Base-by-base conservation (phyloP, 1,140 invertebrate genomes). In the Ips nitidus region DNA sequence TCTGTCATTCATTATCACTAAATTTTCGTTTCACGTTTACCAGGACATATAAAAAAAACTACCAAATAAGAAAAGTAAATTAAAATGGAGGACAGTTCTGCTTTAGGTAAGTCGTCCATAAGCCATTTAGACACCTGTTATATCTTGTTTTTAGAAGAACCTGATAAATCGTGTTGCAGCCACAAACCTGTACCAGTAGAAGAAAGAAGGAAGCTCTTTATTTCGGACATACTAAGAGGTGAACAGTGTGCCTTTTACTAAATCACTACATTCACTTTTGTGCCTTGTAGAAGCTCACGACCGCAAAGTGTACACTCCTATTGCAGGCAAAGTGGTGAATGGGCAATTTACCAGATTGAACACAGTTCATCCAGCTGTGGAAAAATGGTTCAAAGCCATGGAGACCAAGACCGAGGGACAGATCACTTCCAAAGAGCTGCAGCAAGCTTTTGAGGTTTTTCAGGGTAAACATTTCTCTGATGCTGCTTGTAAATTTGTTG, bases 391-490 rank as follows among this genome's bases (percentile, higher is more conserved):
- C 43, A 53, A 39, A 52, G 52, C 69, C 3, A 73, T 76, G 68
- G 77, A 76, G 41, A 71, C 71, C 1, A 75, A 76, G 59, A 69
- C 61, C 5, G 74, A 74, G 45, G 78, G 77, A 0, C 68, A 69
- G 53, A 75, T 79, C 2, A 66, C 69, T 1, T 71, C 77, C 0
- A 75, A 74, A 41, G 77, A 79, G 61, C 74, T 79, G 5, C 78
- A 78, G 66, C 73, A 73, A 8, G 77, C 78, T 2, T 79, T 79
- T 61, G 72, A 75, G 50, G 64, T 73, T 7, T 78, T 78, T 37
- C 78, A 78, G 50, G 75, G 75, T 2, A 75, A 73, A 52, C 75
- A 76, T 56, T 79, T 78, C 65, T 78, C 76, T 0, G 77, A 78
- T 59, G 66, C 67, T 38, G 67, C 73, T 4, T 78, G 77, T 52